phyloP scores from a whole-genome alignment of 2,113 vertebrate species.

The Poecilia latipinna region DNA sequence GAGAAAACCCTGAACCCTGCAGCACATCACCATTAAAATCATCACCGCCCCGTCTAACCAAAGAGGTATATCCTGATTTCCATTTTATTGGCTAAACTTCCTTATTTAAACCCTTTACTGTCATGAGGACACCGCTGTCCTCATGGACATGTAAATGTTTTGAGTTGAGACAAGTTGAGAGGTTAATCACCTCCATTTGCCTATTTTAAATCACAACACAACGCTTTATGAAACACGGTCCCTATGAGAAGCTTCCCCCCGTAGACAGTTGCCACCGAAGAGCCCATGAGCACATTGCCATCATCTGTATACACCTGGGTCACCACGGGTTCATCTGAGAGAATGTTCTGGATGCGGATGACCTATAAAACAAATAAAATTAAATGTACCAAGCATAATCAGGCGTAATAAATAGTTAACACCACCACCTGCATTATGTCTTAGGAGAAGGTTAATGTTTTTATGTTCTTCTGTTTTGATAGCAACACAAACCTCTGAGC shows the following conservation, averaged over 20 bases:
- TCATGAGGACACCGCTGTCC: no score
- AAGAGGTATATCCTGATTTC: neutral
- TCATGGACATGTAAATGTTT: no score
- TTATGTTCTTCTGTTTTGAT: neutral
- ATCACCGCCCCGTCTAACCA: neutral
- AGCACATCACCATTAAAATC: neutral
- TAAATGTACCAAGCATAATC: neutral
- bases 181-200: no score
- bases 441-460: neutral
- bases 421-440: neutral
- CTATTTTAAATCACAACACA: conserved; percentile 85
- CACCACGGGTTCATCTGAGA: conserved; percentile 84
- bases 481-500: conserved; percentile 87
- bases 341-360: conserved; percentile 88
- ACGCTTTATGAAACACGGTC: conserved; percentile 88
- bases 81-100: neutral
- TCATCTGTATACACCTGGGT: conserved; percentile 86
- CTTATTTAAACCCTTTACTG: neutral
- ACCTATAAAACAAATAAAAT: conserved; percentile 64
- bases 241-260: conserved; percentile 87
- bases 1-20: no score
- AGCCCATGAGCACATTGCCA: conserved; percentile 85
- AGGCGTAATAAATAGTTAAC: neutral
- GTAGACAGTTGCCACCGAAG: conserved; percentile 83
- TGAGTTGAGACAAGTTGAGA: no score